Conservation (phyloP, 2,797 vertebrate species). For the Pipistrellus pipistrellus region DNA sequence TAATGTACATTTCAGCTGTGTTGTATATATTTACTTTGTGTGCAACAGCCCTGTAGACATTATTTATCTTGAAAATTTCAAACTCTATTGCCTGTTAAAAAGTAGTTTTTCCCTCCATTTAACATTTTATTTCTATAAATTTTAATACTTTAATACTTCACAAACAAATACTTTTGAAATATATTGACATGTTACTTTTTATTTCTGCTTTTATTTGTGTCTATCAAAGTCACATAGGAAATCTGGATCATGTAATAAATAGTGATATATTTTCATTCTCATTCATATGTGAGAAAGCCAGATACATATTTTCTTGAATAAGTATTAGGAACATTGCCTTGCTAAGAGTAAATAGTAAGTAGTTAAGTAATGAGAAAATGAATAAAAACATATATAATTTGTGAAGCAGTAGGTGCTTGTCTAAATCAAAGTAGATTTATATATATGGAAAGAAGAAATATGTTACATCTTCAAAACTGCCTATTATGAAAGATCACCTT, state of each 20-base stretch:
- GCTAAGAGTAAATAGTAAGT: background rate
- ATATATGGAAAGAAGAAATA: background rate
- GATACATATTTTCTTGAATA: conserved; percentile 60
- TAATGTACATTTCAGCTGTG: background rate
- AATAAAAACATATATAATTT: background rate
- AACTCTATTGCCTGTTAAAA: background rate
- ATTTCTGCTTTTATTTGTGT: conserved; percentile 48
- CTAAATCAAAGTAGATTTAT: background rate
- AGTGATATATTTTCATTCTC: conserved; percentile 53
- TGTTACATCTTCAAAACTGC: background rate
- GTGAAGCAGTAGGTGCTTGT: background rate
- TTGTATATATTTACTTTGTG: background rate
- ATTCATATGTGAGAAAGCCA: background rate
- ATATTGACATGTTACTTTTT: background rate
- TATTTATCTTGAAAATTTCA: background rate
- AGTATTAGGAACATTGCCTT: conserved; percentile 1
- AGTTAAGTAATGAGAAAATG: background rate
- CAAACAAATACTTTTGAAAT: conserved; percentile 43
- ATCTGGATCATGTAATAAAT: background rate
- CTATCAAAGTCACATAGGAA: background rate
- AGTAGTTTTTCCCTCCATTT: background rate
- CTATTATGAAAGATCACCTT: conserved; percentile 30
- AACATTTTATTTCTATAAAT: background rate
- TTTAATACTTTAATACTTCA: background rate
- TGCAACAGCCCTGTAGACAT: background rate